Conservation (phyloP, 2,113 vertebrate species). For the Eurypyga helias region DNA sequence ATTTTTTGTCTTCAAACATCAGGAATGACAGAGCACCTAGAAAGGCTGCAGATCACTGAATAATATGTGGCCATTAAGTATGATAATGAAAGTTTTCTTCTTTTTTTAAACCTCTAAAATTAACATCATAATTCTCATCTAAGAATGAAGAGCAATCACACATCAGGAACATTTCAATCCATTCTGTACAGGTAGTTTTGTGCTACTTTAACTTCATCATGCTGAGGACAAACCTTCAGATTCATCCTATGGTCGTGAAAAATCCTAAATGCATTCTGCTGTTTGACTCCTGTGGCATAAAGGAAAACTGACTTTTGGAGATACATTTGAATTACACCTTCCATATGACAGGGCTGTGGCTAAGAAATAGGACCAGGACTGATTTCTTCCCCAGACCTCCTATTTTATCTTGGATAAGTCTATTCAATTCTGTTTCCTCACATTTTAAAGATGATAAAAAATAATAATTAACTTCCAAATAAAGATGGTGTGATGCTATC, state of each 20-base stretch:
- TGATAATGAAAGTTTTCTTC: constrained; percentile 35
- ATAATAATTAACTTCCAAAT: constrained; percentile 54
- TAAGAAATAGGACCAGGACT: neutral
- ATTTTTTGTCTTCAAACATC: constrained; percentile 8
- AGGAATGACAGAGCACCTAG: constrained; percentile 19
- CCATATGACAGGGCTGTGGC: neutral
- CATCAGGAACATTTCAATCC: constrained; percentile 13
- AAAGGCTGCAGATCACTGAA: constrained; percentile 3
- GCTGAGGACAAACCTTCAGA: constrained; percentile 10
- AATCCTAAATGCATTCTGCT: neutral
- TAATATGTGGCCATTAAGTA: constrained; percentile 28
- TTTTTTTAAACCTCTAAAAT: constrained; percentile 50
- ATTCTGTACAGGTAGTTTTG: neutral
- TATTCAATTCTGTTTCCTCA: constrained; percentile 47
- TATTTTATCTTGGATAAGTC: constrained; percentile 27
- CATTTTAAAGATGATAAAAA: constrained; percentile 52
- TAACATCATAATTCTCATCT: constrained; percentile 47
- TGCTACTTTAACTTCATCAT: neutral
- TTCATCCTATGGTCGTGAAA: neutral
- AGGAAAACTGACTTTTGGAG: neutral
- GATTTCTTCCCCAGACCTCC: constrained; percentile 21
- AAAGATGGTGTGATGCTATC: constrained; percentile 46
- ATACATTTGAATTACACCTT: neutral
- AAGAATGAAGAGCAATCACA: constrained; percentile 30
- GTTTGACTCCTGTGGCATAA: neutral